Percentiles rank a stretch among this genome's conserved stretches.
Conservation (phyloP, 2,797 vertebrate genomes). For the Microctenopoma steveboyesi region DNA sequence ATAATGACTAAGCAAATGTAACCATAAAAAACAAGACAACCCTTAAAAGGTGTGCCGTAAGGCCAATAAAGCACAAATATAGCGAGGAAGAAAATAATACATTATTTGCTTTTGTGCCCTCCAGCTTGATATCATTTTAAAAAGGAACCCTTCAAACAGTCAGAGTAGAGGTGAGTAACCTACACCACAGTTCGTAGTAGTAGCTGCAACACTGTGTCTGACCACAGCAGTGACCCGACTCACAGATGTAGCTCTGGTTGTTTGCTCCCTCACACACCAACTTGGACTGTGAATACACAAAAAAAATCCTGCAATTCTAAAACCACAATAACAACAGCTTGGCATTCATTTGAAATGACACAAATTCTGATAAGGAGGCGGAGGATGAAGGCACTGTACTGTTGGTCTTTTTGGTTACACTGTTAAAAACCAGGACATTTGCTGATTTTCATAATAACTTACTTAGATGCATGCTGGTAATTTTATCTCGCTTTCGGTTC, state of each 20-base stretch:
- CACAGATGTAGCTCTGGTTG: constrained; percentile 95
- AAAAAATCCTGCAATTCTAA: neutral
- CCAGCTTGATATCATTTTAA: neutral
- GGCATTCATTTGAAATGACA: too few relatives aligned
- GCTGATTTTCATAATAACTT: too few relatives aligned
- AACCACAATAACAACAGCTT: neutral
- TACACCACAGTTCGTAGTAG: constrained; percentile 98
- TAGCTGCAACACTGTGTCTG: constrained; percentile 95
- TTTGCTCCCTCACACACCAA: constrained; percentile 90
- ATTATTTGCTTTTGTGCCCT: neutral
- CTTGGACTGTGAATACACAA: constrained; percentile 81
- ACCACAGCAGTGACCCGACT: constrained; percentile 94
- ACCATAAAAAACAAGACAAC: too few relatives aligned
- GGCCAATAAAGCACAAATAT: neutral
- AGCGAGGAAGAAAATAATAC: neutral
- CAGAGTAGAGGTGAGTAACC: constrained; percentile 53
- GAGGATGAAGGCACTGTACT: too few relatives aligned
- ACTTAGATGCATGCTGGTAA: too few relatives aligned
- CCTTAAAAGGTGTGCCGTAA: too few relatives aligned
- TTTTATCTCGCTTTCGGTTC: too few relatives aligned
- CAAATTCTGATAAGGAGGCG: too few relatives aligned
- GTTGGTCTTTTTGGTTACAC: too few relatives aligned
- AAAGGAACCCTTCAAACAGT: neutral
- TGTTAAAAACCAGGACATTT: too few relatives aligned
- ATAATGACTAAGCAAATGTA: too few relatives aligned